These are phyloP conservation scores for Anthopleura xanthogrammica DNA, from an alignment of 92 coral and sea anemone genomes.

Conservation along the genomic window DNA sequence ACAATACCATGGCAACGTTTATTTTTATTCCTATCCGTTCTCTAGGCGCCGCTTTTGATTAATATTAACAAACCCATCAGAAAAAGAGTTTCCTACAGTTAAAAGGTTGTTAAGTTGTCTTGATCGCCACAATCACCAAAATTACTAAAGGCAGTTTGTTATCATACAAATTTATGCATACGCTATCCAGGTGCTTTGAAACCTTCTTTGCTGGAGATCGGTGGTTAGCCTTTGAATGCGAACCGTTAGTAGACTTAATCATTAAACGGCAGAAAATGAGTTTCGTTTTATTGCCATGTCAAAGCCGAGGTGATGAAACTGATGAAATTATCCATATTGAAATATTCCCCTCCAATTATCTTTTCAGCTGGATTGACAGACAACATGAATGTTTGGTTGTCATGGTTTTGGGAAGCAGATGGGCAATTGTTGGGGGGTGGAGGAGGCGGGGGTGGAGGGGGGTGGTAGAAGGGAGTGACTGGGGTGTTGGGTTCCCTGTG, in stretches of 20 bases:
- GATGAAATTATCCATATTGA: too few relatives aligned
- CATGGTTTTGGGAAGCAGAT: background rate
- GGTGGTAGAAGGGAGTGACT: background rate
- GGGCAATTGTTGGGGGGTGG: too few relatives aligned
- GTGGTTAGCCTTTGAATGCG: background rate
- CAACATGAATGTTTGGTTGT: background rate
- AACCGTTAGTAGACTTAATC: too few relatives aligned
- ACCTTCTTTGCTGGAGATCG: background rate
- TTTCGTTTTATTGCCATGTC: too few relatives aligned
- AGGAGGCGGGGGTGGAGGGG: too few relatives aligned
- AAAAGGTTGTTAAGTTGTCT: background rate
- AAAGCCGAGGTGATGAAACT: too few relatives aligned
- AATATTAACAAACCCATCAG: background rate
- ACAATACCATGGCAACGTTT: background rate
- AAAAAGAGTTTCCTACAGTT: background rate
- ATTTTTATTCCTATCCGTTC: background rate
- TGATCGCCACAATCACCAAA: background rate
- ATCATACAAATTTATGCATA: background rate
- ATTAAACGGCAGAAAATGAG: too few relatives aligned
- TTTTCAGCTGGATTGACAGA: background rate
- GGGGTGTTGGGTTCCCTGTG: background rate
- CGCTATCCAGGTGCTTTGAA: background rate
- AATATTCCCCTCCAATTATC: background rate
- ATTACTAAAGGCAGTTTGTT: background rate
- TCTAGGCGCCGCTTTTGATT: background rate